A percentile compares a stretch with the other conserved stretches of the same genome.
Conservation (phyloP, 2,113 vertebrate genomes). For the Cyanoramphus novaezelandiae region DNA sequence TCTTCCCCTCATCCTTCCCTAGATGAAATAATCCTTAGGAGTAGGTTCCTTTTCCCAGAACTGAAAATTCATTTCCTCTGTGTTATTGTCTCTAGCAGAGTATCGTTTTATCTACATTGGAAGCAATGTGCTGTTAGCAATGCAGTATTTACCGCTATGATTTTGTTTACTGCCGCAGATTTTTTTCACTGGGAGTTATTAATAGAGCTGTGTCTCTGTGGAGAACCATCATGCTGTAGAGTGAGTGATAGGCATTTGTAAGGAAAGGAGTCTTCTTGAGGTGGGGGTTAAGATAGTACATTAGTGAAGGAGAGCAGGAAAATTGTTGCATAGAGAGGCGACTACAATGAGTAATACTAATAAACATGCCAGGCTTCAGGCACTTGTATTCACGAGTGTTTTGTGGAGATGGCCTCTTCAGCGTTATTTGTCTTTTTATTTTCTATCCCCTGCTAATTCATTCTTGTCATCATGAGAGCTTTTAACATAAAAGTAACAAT, state of each 20-base stretch:
- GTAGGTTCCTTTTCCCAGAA: neutral
- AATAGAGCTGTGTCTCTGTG: neutral
- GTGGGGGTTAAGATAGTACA: neutral
- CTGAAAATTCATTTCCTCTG: neutral
- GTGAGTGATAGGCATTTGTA: neutral
- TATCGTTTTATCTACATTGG: neutral
- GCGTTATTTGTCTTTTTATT: neutral
- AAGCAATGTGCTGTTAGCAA: neutral
- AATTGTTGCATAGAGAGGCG: neutral
- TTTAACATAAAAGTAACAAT: conserved; percentile 23
- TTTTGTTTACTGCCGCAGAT: neutral
- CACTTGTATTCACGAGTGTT: neutral
- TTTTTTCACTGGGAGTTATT: neutral
- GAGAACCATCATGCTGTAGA: neutral
- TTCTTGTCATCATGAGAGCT: conserved; percentile 13
- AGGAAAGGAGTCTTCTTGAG: neutral
- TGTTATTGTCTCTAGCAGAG: neutral
- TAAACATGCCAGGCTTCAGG: neutral
- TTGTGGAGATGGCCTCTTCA: neutral
- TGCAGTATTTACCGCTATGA: neutral
- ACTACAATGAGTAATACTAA: neutral
- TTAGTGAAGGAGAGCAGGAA: neutral
- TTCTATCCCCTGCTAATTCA: neutral
- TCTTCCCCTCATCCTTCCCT: neutral
- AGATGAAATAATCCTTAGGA: neutral